These are phyloP conservation scores for Cricetomys ansorgei DNA, from an alignment of 2,113 vertebrate genomes.

Conservation along the genomic window DNA sequence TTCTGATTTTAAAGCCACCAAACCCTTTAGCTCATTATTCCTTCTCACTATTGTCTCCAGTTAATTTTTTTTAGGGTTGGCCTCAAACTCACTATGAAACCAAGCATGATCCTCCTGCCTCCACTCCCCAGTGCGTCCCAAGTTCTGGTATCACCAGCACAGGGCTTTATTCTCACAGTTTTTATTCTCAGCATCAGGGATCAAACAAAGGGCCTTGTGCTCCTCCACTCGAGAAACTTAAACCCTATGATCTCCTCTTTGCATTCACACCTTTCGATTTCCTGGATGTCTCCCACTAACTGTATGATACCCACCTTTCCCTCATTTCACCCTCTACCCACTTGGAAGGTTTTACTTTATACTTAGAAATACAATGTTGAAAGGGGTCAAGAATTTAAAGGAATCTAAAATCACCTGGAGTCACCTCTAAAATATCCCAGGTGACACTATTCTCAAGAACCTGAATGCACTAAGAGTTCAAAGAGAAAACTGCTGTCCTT, in stretches of 20 bases:
- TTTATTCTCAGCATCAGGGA: not conserved
- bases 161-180: not conserved
- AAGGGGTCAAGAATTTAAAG: constrained; percentile 49
- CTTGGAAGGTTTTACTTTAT: constrained; percentile 14
- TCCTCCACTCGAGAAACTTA: not conserved
- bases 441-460: constrained; percentile 46
- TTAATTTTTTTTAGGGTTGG: not conserved
- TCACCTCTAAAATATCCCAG: constrained; percentile 41
- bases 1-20: not conserved
- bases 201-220: not conserved
- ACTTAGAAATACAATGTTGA: constrained; percentile 44
- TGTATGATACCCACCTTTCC: not conserved
- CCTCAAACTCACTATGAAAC: not conserved
- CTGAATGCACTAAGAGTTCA: constrained; percentile 29
- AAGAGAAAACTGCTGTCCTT: constrained; percentile 24
- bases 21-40: not conserved
- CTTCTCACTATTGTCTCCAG: not conserved
- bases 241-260: not conserved
- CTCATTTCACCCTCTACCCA: constrained; percentile 14
- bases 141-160: not conserved
- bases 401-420: constrained; percentile 54
- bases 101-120: not conserved
- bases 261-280: not conserved
- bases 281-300: not conserved
- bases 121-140: not conserved